A percentile compares a stretch with the other conserved stretches of the same genome.
Evolutionary conservation across 2,113 vertebrate genomes (phyloP).

Genomic region (Clupea harengus): DNA sequence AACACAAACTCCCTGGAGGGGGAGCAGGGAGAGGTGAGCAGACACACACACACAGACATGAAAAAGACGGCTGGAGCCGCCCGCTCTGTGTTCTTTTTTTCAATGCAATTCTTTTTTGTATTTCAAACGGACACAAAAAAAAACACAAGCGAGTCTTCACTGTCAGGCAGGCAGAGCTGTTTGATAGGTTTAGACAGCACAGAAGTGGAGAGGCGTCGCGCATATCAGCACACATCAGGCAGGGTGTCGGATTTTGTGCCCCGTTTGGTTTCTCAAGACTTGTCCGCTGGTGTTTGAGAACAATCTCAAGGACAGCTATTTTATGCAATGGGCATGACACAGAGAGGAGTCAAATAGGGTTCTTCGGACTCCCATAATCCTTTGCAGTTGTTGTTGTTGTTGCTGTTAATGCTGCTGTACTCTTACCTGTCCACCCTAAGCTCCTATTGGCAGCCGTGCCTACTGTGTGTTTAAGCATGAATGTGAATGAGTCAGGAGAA

Average conservation of each 20-base stretch:
- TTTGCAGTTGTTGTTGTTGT: background rate
- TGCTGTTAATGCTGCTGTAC: background rate
- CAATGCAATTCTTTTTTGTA: background rate
- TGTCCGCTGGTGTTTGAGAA: background rate
- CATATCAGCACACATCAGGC: background rate
- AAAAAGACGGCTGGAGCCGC: background rate
- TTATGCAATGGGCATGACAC: background rate
- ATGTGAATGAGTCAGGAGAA: background rate
- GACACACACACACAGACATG: background rate
- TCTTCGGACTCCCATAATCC: background rate
- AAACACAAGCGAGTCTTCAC: background rate
- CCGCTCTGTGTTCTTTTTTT: background rate
- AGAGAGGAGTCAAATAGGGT: background rate
- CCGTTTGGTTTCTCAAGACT: background rate
- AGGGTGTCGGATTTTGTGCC: background rate
- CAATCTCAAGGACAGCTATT: background rate
- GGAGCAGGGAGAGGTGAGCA: slow-evolving; percentile 9
- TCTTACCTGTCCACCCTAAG: background rate
- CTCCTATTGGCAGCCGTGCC: background rate
- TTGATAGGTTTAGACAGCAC: background rate
- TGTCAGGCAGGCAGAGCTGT: background rate
- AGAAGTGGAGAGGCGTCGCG: background rate
- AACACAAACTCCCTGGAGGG: slow-evolving; percentile 72
- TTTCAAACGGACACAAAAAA: background rate
- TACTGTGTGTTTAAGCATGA: background rate